A percentile compares a stretch with the other conserved stretches of the same genome.
These are phyloP conservation scores for Scopus umbretta DNA, from an alignment of 2,113 vertebrate genomes.

Conservation along the genomic window DNA sequence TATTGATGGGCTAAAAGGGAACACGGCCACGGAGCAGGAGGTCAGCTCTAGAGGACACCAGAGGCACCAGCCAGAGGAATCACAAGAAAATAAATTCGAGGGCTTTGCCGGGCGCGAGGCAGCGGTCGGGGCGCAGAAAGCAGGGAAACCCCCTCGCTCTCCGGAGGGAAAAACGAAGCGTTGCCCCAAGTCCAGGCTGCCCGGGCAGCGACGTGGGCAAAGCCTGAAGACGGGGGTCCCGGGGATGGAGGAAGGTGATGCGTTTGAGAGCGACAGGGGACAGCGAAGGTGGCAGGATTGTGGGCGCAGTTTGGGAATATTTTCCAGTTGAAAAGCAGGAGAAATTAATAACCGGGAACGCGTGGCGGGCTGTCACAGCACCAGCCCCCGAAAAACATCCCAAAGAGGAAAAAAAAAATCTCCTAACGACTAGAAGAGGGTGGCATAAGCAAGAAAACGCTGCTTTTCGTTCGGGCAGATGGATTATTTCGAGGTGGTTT, in stretches of 20 bases:
- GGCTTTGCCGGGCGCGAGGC: too few relatives aligned
- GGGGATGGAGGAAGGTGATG: background rate
- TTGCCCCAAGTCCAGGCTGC: background rate
- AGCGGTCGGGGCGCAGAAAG: background rate
- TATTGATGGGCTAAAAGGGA: background rate
- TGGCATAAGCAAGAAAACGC: background rate
- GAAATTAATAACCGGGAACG: background rate
- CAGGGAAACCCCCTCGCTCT: too few relatives aligned
- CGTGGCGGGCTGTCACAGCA: background rate
- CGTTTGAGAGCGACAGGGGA: background rate
- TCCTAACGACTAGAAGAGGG: background rate
- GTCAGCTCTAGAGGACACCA: background rate
- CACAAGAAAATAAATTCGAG: background rate
- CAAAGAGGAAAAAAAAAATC: background rate
- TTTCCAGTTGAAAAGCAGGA: background rate
- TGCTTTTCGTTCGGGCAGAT: background rate
- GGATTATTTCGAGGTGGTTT: background rate
- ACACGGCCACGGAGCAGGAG: background rate
- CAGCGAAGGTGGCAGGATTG: too few relatives aligned
- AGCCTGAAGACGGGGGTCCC: too few relatives aligned
- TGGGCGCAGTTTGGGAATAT: background rate
- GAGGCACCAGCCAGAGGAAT: background rate
- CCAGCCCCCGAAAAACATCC: background rate
- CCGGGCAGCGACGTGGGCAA: background rate
- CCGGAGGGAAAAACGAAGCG: too few relatives aligned